A percentile compares a stretch with the other conserved stretches of the same genome.
Evolutionary conservation across 2,113 vertebrate genomes (phyloP).

Genomic region (Gopherus evgoodei): DNA sequence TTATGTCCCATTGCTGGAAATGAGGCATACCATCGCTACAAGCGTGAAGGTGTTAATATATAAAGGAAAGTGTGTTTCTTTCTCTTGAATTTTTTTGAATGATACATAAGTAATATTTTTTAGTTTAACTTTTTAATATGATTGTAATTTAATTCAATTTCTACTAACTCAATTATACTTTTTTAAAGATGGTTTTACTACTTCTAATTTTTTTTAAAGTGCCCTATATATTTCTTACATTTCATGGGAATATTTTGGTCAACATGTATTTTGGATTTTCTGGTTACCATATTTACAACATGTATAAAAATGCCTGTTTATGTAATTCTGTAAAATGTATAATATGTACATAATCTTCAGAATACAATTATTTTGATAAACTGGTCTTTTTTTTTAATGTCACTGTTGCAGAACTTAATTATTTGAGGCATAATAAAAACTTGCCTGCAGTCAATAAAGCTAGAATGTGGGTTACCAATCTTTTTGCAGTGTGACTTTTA

Average conservation of each 20-base stretch:
- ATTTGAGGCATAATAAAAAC: slow-evolving; percentile 79
- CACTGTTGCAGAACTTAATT: slow-evolving; percentile 82
- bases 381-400: slow-evolving; percentile 85
- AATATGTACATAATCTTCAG: slow-evolving; percentile 87
- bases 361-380: slow-evolving; percentile 88
- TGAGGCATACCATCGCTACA: slow-evolving; percentile 35
- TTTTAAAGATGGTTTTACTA: slow-evolving; percentile 62
- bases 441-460: slow-evolving; percentile 79
- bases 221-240: slow-evolving; percentile 38
- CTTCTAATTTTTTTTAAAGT: slow-evolving; percentile 25
- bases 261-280: slow-evolving; percentile 66
- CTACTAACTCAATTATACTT: slow-evolving; percentile 61
- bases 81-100: not conserved
- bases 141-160: slow-evolving; percentile 79
- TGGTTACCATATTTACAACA: slow-evolving; percentile 75
- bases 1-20: slow-evolving; percentile 62
- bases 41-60: slow-evolving; percentile 48
- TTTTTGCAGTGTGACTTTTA: not conserved
- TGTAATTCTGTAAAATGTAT: slow-evolving; percentile 86
- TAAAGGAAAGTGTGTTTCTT: not conserved
- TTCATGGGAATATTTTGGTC: slow-evolving; percentile 70
- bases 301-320: slow-evolving; percentile 77
- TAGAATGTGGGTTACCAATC: slow-evolving; percentile 33
- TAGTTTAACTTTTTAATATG: slow-evolving; percentile 64
- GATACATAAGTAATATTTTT: slow-evolving; percentile 28